phyloP scores from a whole-genome alignment of 2,888 invertebrate genomes.

The Periphyllus acericola region DNA sequence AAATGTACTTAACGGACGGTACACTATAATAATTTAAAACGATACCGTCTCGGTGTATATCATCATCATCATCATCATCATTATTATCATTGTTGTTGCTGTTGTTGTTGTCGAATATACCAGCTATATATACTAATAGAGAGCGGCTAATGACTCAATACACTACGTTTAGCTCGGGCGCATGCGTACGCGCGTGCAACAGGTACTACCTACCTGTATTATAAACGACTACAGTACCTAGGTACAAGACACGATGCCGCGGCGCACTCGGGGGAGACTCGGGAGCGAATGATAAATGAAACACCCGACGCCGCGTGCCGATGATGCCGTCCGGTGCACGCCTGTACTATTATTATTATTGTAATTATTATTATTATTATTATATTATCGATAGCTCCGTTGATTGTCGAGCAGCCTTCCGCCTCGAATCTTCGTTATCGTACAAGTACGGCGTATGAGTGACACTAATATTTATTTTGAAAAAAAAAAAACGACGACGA shows the following conservation, averaged over 20 bases:
- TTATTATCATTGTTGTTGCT: too few relatives aligned
- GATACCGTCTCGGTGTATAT: too few relatives aligned
- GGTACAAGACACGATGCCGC: too few relatives aligned
- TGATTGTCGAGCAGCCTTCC: conserved; percentile 23
- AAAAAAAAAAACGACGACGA: not conserved
- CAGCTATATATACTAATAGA: not conserved
- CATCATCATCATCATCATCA: not conserved
- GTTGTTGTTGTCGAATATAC: too few relatives aligned
- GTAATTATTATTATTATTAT: not conserved
- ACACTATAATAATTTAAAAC: too few relatives aligned
- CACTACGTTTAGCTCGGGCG: conserved; percentile 33
- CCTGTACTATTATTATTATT: not conserved
- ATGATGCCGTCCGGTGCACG: not conserved
- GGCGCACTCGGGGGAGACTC: not conserved
- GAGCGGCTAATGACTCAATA: conserved; percentile 45
- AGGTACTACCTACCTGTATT: too few relatives aligned
- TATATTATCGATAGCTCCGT: conserved; percentile 28
- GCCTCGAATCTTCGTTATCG: not conserved
- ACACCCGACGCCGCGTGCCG: conserved; percentile 28
- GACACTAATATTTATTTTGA: conserved; percentile 47
- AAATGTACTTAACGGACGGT: too few relatives aligned
- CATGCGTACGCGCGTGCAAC: too few relatives aligned
- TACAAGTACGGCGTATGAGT: not conserved
- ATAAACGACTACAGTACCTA: too few relatives aligned
- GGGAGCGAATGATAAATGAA: conserved; percentile 53